These are phyloP conservation scores for Ptychoptera albimana DNA, from an alignment of 2,888 invertebrate species.

Conservation along the genomic window DNA sequence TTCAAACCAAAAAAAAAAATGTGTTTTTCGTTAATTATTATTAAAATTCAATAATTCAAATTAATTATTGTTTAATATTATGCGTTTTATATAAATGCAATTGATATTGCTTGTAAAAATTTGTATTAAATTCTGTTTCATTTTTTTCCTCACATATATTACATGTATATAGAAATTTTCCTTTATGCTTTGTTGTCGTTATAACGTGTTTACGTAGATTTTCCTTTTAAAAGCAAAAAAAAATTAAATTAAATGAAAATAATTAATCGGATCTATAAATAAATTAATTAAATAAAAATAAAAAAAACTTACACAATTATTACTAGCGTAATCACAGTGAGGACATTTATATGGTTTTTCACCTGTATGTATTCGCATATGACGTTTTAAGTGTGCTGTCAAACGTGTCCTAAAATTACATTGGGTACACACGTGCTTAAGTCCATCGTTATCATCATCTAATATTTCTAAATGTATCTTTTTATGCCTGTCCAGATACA, in stretches of 20 bases:
- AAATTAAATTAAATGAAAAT: neutral
- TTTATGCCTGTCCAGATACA: slow-evolving; percentile 36
- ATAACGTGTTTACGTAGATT: slow-evolving; percentile 78
- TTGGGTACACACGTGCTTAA: slow-evolving; percentile 36
- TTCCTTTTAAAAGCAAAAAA: slow-evolving; percentile 39
- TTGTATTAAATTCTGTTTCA: slow-evolving; percentile 17
- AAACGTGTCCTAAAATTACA: slow-evolving; percentile 56
- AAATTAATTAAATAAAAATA: neutral
- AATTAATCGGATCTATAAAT: neutral
- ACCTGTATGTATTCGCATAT: slow-evolving; percentile 63
- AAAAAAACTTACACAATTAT: slow-evolving; percentile 46
- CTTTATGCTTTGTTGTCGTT: slow-evolving; percentile 60
- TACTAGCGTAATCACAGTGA: slow-evolving; percentile 63
- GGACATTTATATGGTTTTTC: slow-evolving; percentile 75
- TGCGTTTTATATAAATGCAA: slow-evolving; percentile 15
- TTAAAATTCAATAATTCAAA: no score
- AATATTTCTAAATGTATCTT: neutral
- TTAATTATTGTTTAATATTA: slow-evolving; percentile 3
- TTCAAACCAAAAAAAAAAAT: no score
- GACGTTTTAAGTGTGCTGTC: slow-evolving; percentile 57
- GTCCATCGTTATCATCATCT: neutral
- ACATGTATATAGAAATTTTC: slow-evolving; percentile 65
- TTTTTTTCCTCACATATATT: slow-evolving; percentile 34
- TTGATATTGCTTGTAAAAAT: slow-evolving; percentile 21
- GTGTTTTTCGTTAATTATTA: no score